Base-by-base conservation (phyloP, 2,113 vertebrate species). In the Gavialis gangeticus region DNA sequence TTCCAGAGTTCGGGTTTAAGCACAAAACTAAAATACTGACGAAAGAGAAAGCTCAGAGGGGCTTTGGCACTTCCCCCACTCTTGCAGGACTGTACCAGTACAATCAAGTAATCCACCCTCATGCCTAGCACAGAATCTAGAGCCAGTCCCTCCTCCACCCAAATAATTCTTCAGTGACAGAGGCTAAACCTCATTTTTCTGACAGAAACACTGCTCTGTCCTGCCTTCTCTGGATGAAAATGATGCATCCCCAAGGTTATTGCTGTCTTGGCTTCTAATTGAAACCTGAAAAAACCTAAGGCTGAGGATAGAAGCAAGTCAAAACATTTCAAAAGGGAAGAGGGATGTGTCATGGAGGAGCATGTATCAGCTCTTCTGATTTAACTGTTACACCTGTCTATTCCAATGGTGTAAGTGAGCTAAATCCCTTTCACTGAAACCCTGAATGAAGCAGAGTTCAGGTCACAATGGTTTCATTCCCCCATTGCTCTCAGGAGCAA, bases 151-250 rank as follows among this genome's bases (percentile, higher is more conserved):
- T 46, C 46, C 46, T 46, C 46, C 46, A 46, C 46, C 46, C 8
- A 46, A 37, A 18, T 0, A 1, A 66, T 27, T 73, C 84, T 73
- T 56, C 62, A 79, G 16, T 0, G 0, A 25, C 28, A 69, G 15
- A 78, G 46, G 58, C 2, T 4, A 34, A 80, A 69, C 5, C 62
- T 8, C 63, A 75, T 37, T 78, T 37, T 57, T 28, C 11, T 5
- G 3, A 46, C 25, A 55, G 62, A 59, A 60, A 64, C 73, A 34
- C 11, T 16, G 66, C 15, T 37, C 71, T 91, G 28, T 46, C 15
- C 24, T 11, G 17, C 11, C 6, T 67, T 54, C 73, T 28, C 79
- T 3, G 28, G 6, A 87, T 10, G 37, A 56, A 17, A 59, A 25
- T 17, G 57, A 55, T 24, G 28, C 4, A 27, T 87, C 3, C 18